Base-by-base conservation (phyloP, 2,113 vertebrate species). In the Phalacrocorax aristotelis region DNA sequence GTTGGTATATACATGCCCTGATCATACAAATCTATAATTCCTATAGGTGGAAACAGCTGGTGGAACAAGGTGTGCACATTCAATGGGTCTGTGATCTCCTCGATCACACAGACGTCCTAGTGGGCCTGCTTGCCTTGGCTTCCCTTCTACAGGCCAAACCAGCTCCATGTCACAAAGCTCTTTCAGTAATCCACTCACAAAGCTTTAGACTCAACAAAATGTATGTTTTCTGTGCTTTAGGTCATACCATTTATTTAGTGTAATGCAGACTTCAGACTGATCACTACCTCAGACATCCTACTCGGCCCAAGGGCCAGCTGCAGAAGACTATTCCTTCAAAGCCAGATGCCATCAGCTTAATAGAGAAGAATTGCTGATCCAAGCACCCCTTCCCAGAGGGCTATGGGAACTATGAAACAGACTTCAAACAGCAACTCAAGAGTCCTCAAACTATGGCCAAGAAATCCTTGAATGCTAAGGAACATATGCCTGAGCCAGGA, bases 1-100 rank as follows among this genome's bases (percentile, higher is more conserved):
- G 5, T 0, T 1, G 7, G 20, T 18, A 5, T 48, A n/a, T 9
- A 12, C 5, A 11, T 15, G 46, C 2, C n/a, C 36, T 23, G 7
- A 10, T 12, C 49, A n/a, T 6, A 2, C 26, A 91, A 60, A 13
- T 16, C n/a, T 75, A 12, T n/a, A 71, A 78, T 19, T 19, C n/a
- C 48, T 21, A 4, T 1, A 19, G 25, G 11, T 64, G 48, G 18
- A 29, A 19, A 38, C 1, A 49, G 48, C 75, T 49, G 3, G 5
- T 34, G 10, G 29, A 85, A n/a, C 3, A 9, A 57, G 9, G 26
- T 32, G 13, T 29, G 46, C 27, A 27, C 26, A 40, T 62, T 52
- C 30, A 29, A 2, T 34, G 9, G 21, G 23, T 51, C 44, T 76
- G 30, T 69, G 36, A 20, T 7, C 4, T 61, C 40, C 30, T 54